Percentiles rank a stretch among this genome's conserved stretches.
Conservation (phyloP, 2,888 invertebrate species). For the Diarsia brunnea region DNA sequence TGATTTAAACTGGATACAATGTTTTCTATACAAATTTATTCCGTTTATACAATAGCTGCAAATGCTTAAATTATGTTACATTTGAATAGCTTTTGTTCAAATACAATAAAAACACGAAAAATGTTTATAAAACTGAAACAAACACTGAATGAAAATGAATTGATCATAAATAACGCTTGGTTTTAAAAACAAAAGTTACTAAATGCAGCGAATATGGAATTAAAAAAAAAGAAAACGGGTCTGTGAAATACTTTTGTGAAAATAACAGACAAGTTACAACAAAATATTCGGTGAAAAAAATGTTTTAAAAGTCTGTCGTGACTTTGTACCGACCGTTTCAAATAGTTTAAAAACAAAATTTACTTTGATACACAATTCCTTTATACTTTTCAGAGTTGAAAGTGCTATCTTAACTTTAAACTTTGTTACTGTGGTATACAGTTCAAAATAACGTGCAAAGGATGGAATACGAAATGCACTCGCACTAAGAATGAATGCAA, state of each 20-base stretch:
- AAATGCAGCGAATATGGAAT: slow-evolving; percentile 57
- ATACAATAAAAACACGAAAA: slow-evolving; percentile 4
- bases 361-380: slow-evolving; percentile 58
- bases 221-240: slow-evolving; percentile 18
- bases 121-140: slow-evolving; percentile 11
- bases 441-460: slow-evolving; percentile 36
- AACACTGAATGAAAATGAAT: slow-evolving; percentile 42
- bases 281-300: slow-evolving; percentile 56
- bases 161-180: slow-evolving; percentile 7
- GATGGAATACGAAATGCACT: slow-evolving; percentile 56
- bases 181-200: slow-evolving; percentile 37
- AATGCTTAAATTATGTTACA: slow-evolving; percentile 1
- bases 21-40: slow-evolving; percentile 34
- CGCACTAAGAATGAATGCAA: slow-evolving; percentile 61
- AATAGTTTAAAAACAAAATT: slow-evolving; percentile 64
- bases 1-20: slow-evolving; percentile 44
- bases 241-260: slow-evolving; percentile 41
- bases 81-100: slow-evolving; percentile 11
- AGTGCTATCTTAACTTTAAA: slow-evolving; percentile 21
- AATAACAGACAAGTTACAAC: slow-evolving; percentile 45
- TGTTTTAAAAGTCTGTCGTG: slow-evolving; percentile 46
- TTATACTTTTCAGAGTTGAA: slow-evolving; percentile 35
- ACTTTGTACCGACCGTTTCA: slow-evolving; percentile 42
- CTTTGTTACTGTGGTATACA: slow-evolving; percentile 30
- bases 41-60: slow-evolving; percentile 16